Base-by-base conservation (phyloP, 1,140 invertebrate genomes). In the Penaeus indicus region DNA sequence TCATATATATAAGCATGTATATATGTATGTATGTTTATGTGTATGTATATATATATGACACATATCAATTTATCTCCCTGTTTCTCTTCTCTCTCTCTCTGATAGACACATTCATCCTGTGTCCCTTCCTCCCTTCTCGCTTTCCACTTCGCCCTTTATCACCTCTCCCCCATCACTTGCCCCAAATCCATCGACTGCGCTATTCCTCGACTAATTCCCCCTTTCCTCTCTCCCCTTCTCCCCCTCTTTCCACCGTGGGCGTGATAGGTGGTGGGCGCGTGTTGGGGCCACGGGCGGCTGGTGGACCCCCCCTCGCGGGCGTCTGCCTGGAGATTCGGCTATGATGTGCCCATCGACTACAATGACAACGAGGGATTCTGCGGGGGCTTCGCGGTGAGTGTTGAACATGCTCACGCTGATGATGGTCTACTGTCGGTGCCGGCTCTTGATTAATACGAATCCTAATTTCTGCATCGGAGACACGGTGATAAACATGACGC, bases 321-420 rank as follows among this genome's bases (percentile, higher is more conserved):
- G 32, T 89, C 89, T 0, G 90, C 90, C 84, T 91, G 90, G 90
- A 80, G 90, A 7, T 69, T 90, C 61, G 91, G 91, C 47, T 92
- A 78, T 86, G 54, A 27, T 19, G 91, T 85, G 21, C 91, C 91
- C 21, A 77, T 83, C 11, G 91, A 92, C 81, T 91, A 91, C 86
- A 89, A 92, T 81, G 91, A 92, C 79, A 91, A 91, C 85, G 77
- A 92, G 82, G 90, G 90, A 22, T 91, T 90, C 81, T 92, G 91
- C 79, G 91, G 91, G 5, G 91, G 91, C 2, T 90, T 91, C 61
- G 42, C n/a, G 47, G 91, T 91, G 19, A 91, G 90, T 80, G 27
- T 80, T 32, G 32, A 32, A 32, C 32, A 32, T 32, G 32, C 32
- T 32, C 32, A 47, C 10, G 47, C 7, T 47, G 47, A 47, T 4